Evolutionary conservation across 2,888 invertebrate species (phyloP).

Genomic region (Bunonema sp.): DNA sequence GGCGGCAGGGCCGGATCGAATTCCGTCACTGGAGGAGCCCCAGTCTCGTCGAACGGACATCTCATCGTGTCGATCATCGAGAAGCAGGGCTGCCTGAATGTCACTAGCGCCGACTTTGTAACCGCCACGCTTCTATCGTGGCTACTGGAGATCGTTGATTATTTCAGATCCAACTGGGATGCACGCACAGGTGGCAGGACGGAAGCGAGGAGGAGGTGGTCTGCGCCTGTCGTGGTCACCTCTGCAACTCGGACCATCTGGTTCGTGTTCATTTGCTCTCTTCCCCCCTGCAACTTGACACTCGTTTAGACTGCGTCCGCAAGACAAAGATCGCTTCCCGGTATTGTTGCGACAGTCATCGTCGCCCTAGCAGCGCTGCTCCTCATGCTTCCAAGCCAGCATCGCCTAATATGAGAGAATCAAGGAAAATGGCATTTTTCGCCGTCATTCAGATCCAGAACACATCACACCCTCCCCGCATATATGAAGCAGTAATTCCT

Average conservation of each 20-base stretch:
- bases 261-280: too few species aligned
- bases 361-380: too few species aligned
- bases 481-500: too few species aligned
- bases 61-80: conserved; percentile 11
- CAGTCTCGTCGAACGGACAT: background rate
- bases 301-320: too few species aligned
- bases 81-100: conserved; percentile 40
- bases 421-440: too few species aligned
- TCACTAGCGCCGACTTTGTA: conserved; percentile 4
- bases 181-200: conserved; percentile 37
- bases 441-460: too few species aligned
- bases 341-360: too few species aligned
- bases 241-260: conserved; percentile 33
- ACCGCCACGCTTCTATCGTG: background rate
- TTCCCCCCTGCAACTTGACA: too few species aligned
- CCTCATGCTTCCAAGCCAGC: too few species aligned
- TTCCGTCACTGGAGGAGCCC: background rate
- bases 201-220: conserved; percentile 33
- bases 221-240: conserved; percentile 30
- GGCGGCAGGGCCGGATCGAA: conserved; percentile 4
- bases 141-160: background rate
- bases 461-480: too few species aligned
- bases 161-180: conserved; percentile 31
- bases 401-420: too few species aligned
- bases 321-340: too few species aligned